Conservation (phyloP, 2,797 vertebrate species). For the Gallirallus australis region DNA sequence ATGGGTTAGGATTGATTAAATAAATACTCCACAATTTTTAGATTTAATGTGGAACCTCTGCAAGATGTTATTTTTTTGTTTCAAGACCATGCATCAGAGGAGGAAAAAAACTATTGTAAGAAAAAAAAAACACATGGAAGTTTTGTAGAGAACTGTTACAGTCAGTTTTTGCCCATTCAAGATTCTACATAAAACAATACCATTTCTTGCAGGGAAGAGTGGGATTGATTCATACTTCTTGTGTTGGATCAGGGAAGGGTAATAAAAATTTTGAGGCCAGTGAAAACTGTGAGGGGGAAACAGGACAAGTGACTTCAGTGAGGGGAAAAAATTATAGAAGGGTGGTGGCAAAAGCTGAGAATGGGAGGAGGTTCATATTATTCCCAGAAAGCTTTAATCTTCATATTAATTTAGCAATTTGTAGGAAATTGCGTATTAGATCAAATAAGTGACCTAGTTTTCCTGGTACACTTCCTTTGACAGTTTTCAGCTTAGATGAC, state of each 20-base stretch:
- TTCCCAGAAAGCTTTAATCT: not conserved
- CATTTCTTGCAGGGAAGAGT: not conserved
- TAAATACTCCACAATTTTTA: accelerated
- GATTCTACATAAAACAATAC: not conserved
- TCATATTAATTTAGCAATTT: not conserved
- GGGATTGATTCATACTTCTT: not conserved
- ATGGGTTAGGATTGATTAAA: not conserved
- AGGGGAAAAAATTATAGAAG: not conserved
- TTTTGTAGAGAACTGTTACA: not conserved
- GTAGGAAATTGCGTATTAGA: not conserved
- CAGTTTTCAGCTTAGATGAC: not conserved
- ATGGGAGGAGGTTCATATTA: not conserved
- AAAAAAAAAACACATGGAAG: not conserved
- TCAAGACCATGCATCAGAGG: not conserved
- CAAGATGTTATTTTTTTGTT: not conserved
- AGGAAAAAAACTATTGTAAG: not conserved
- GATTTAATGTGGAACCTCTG: not conserved
- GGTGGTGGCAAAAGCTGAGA: not conserved
- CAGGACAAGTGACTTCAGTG: not conserved
- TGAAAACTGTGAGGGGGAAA: not conserved
- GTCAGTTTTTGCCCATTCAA: not conserved
- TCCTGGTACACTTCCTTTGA: not conserved
- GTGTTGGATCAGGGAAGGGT: not conserved
- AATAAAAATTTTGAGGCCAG: not conserved
- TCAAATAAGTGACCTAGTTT: not conserved